Base-by-base conservation (phyloP, 2,113 vertebrate species). In the Cynocephalus volans region DNA sequence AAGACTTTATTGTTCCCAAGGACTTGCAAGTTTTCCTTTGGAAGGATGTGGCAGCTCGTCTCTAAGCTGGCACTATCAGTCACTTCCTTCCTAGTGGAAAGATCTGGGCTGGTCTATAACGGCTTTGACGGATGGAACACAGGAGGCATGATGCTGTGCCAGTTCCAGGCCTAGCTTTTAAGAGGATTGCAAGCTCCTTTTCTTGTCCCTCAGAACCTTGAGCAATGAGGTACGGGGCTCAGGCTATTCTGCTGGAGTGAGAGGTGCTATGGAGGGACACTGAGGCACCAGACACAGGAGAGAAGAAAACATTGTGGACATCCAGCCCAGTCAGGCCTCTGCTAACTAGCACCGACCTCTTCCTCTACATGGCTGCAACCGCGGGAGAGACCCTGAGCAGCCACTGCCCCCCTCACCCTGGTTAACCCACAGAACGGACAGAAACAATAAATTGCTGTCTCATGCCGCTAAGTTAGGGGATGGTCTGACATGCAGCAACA, bases 1-100 rank as follows among this genome's bases (percentile, higher is more conserved):
- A 23, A 8, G 41, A 3, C 2, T 41, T 24, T 56, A 72, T 28
- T 31, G 14, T 17, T 84, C 45, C 41, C 15, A 52, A 18, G 12
- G 0, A 14, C 8, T 2, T 26, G 3, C 8, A 3, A 2, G 12
- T 5, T 45, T 6, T 5, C 28, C 23, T 41, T n/a, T 48, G 5
- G 26, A 17, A 33, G 33, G 56, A 52, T 17, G 17, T 2, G 48
- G 3, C 7, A 62, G 70, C n/a, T 33, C 41, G 19, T 60, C 26
- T n/a, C 28, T n/a, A 13, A 17, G 2, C 1, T 12, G 64, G 41
- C 36, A 11, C 26, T 4, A 4, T 5, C 26, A 26, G 9, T 5
- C 7, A 8, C 54, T 70, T 72, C 24, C 75, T 72, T 85, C 26
- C 69, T 19, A 11, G 0, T 5, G 26, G 11, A 41, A 33, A 13